phyloP scores from a whole-genome alignment of 1,140 invertebrate genomes.

The Drosophila rhopaloa region DNA sequence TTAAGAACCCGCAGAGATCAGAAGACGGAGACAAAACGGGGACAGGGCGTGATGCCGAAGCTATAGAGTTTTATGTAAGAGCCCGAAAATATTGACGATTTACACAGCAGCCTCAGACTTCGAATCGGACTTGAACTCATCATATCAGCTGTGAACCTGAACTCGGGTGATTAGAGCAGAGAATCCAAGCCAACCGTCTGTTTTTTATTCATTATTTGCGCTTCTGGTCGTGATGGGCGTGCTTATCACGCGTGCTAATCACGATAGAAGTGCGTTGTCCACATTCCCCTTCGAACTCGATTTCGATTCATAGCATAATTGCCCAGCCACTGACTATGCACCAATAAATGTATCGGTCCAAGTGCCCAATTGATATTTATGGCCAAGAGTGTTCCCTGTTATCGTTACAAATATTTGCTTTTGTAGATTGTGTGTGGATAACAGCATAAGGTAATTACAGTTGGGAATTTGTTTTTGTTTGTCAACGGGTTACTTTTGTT shows the following conservation, averaged over 20 bases:
- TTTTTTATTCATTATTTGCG: slow-evolving; percentile 7
- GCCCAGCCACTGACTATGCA: slow-evolving; percentile 12
- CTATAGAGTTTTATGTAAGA: slow-evolving; percentile 32
- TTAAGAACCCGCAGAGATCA: slow-evolving; percentile 39
- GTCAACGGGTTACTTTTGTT: slow-evolving; percentile 32
- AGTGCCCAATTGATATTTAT: slow-evolving; percentile 40
- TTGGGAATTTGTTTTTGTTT: slow-evolving; percentile 33
- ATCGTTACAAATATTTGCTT: slow-evolving; percentile 61
- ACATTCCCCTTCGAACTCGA: slow-evolving; percentile 10
- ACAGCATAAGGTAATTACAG: slow-evolving; percentile 49
- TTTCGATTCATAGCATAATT: slow-evolving; percentile 21
- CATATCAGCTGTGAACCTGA: slow-evolving; percentile 47
- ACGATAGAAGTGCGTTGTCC: slow-evolving; percentile 49
- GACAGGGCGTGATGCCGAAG: slow-evolving; percentile 22
- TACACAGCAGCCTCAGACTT: slow-evolving; percentile 37
- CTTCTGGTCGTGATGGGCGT: slow-evolving; percentile 19
- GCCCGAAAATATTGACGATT: slow-evolving; percentile 24
- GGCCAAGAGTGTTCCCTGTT: slow-evolving; percentile 15
- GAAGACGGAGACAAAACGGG: slow-evolving; percentile 20
- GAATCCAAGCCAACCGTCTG: slow-evolving; percentile 14
- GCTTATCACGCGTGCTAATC: slow-evolving; percentile 51
- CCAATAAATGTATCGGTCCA: slow-evolving; percentile 17
- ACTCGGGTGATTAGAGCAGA: slow-evolving; percentile 26
- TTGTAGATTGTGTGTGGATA: slow-evolving; percentile 51
- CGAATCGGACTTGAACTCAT: slow-evolving; percentile 21